Evolutionary conservation across 2,888 invertebrate species (phyloP).

Genomic region (Biston betularia): DNA sequence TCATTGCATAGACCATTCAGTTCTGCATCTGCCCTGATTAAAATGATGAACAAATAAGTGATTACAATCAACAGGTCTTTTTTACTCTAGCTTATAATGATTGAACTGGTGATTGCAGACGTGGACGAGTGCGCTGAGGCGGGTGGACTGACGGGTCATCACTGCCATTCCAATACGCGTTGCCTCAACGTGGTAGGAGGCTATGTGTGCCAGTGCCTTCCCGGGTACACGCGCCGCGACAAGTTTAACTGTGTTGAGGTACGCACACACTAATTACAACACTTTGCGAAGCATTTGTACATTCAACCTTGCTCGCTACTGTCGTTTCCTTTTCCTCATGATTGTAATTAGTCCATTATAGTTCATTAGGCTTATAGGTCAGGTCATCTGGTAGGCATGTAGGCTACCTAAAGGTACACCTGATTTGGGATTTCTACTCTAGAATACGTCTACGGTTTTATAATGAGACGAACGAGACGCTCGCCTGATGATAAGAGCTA

Average conservation of each 20-base stretch:
- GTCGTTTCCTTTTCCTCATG: neutral
- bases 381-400: too few relatives aligned
- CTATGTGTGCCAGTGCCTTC: conserved; percentile 93
- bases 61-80: too few relatives aligned
- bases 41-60: too few relatives aligned
- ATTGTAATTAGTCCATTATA: too few relatives aligned
- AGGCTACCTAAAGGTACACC: too few relatives aligned
- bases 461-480: too few relatives aligned
- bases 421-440: too few relatives aligned
- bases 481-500: too few relatives aligned
- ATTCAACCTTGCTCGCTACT: neutral
- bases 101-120: conserved; percentile 82
- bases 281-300: neutral
- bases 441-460: too few relatives aligned
- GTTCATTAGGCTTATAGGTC: too few relatives aligned
- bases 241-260: conserved; percentile 92
- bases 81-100: neutral
- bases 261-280: conserved; percentile 15
- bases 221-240: conserved; percentile 91
- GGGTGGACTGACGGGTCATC: conserved; percentile 92
- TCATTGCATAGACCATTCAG: too few relatives aligned
- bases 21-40: too few relatives aligned
- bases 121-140: conserved; percentile 94
- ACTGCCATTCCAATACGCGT: conserved; percentile 93
- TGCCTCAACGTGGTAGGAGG: conserved; percentile 94